A percentile compares a stretch with the other conserved stretches of the same genome.
Evolutionary conservation across 2,888 invertebrate genomes (phyloP).

Genomic region (Julus scanicus): DNA sequence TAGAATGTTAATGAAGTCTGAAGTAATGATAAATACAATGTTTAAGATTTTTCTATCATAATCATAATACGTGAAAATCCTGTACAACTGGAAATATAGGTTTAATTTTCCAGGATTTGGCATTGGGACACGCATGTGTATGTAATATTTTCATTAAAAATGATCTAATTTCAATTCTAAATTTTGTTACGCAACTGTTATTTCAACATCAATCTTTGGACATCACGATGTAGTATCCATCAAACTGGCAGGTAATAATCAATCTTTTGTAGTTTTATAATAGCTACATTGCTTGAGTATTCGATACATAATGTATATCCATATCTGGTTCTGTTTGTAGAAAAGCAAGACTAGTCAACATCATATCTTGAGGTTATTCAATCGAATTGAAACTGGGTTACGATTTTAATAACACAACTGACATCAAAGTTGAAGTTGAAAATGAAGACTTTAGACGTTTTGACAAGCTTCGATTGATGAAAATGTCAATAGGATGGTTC

Average conservation of each 20-base stretch:
- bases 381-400: not conserved
- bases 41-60: not conserved
- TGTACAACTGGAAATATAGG: not conserved
- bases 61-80: not conserved
- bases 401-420: not conserved
- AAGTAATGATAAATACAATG: no score
- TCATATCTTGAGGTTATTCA: not conserved
- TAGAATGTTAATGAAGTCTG: no score
- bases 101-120: not conserved
- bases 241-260: constrained; percentile 12
- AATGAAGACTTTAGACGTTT: not conserved
- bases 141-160: not conserved
- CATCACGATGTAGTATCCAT: not conserved
- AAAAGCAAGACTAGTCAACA: not conserved
- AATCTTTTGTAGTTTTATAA: not conserved
- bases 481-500: not conserved
- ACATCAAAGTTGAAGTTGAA: not conserved
- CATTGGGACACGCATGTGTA: not conserved
- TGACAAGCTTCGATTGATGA: not conserved
- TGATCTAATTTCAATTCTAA: not conserved
- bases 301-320: not conserved
- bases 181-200: not conserved
- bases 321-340: not conserved
- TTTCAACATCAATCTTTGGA: not conserved
- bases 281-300: not conserved